phyloP scores from a whole-genome alignment of 2,888 invertebrate species.

The Epinotia demarniana region DNA sequence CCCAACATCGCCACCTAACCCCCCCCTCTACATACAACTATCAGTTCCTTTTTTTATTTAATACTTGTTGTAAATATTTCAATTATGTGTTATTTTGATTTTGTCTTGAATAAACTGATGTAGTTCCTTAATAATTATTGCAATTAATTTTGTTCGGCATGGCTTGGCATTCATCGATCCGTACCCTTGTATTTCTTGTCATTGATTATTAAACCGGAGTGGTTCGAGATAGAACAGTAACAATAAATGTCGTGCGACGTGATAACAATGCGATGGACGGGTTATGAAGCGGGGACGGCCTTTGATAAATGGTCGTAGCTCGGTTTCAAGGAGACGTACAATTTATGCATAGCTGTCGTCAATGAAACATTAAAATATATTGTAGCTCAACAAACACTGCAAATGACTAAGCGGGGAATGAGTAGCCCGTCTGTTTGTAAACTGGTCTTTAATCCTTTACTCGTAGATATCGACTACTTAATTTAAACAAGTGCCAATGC shows the following conservation, averaged over 20 bases:
- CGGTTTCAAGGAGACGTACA: slow-evolving; percentile 59
- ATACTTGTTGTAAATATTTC: too few species aligned
- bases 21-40: too few species aligned
- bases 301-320: slow-evolving; percentile 71
- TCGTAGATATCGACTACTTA: not conserved
- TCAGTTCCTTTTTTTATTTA: too few species aligned
- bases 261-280: slow-evolving; percentile 78
- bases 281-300: slow-evolving; percentile 69
- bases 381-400: slow-evolving; percentile 22
- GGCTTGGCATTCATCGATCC: not conserved
- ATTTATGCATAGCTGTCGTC: slow-evolving; percentile 75
- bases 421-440: not conserved
- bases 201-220: slow-evolving; percentile 70
- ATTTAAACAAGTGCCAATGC: not conserved
- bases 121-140: too few species aligned
- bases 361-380: slow-evolving; percentile 43
- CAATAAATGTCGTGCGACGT: slow-evolving; percentile 76
- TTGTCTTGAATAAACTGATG: too few species aligned
- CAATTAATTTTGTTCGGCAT: slow-evolving; percentile 12
- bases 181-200: slow-evolving; percentile 35
- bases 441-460: not conserved
- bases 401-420: slow-evolving; percentile 6
- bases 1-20: too few species aligned
- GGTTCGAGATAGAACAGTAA: slow-evolving; percentile 60
- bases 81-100: too few species aligned